These are phyloP conservation scores for Nymphalis polychloros DNA, from an alignment of 2,888 invertebrate genomes.

Conservation along the genomic window DNA sequence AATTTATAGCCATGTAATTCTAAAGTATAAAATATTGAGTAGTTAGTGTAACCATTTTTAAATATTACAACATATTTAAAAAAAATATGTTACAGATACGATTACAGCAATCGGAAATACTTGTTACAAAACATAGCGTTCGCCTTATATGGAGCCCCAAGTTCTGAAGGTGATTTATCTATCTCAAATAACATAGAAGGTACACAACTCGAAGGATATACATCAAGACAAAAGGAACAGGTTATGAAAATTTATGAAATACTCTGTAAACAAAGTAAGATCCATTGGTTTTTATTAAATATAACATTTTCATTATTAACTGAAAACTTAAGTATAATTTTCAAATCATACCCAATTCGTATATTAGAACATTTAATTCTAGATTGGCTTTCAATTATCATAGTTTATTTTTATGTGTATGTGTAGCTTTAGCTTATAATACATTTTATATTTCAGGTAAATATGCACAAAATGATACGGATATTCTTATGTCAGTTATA, in stretches of 20 bases:
- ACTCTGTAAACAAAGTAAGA: slow-evolving; percentile 72
- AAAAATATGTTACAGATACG: slow-evolving; percentile 66
- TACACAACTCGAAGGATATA: slow-evolving; percentile 68
- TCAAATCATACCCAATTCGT: background rate
- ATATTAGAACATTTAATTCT: background rate
- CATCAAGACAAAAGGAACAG: slow-evolving; percentile 64
- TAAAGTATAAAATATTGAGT: too few species aligned
- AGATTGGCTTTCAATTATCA: too few species aligned
- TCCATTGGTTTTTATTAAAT: too few species aligned
- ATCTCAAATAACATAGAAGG: slow-evolving; percentile 46
- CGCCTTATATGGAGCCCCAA: slow-evolving; percentile 80
- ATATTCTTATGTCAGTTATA: slow-evolving; percentile 68
- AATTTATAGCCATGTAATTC: too few species aligned
- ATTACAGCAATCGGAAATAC: slow-evolving; percentile 70
- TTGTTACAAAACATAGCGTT: slow-evolving; percentile 81
- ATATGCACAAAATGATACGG: slow-evolving; percentile 70
- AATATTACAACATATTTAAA: background rate
- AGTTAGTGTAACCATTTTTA: too few species aligned
- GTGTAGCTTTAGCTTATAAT: too few species aligned
- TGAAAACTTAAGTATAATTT: too few species aligned
- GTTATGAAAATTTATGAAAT: slow-evolving; percentile 71
- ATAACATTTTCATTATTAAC: too few species aligned
- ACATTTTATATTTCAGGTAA: slow-evolving; percentile 56
- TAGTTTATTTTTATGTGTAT: too few species aligned
- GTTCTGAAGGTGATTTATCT: slow-evolving; percentile 61